Conservation (phyloP, 1,140 invertebrate species). For the Leucophenga varia region DNA sequence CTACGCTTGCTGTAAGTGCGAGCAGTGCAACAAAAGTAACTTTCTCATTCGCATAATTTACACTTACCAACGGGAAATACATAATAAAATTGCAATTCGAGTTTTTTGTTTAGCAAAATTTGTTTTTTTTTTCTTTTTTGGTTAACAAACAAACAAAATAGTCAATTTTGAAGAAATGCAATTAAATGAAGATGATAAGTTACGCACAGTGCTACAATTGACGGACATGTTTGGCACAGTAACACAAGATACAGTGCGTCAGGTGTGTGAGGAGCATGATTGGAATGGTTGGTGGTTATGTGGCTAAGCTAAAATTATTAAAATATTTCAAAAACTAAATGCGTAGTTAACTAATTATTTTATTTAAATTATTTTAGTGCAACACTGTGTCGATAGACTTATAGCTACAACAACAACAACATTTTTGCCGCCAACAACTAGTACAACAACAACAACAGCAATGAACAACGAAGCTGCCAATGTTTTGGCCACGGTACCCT, state of each 20-base stretch:
- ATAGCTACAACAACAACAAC: neutral
- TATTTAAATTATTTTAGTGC: slow-evolving; percentile 9
- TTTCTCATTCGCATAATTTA: no score
- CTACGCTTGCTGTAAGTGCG: no score
- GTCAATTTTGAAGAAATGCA: no score
- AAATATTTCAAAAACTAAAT: neutral
- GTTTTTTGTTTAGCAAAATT: no score
- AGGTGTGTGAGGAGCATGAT: slow-evolving; percentile 4
- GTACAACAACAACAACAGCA: neutral
- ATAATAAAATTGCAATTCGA: no score
- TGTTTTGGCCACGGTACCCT: neutral
- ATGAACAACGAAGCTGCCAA: no score
- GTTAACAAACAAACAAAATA: no score
- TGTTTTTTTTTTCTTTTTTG: no score
- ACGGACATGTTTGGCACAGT: slow-evolving; percentile 9
- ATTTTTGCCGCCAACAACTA: neutral
- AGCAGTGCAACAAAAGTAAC: no score
- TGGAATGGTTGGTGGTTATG: slow-evolving; percentile 13
- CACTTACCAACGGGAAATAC: no score
- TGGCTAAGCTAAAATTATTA: neutral
- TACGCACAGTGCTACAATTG: slow-evolving; percentile 4
- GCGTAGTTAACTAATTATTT: neutral
- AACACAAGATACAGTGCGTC: neutral
- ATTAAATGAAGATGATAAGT: slow-evolving; percentile 10
- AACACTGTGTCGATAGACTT: slow-evolving; percentile 8